A percentile compares a stretch with the other conserved stretches of the same genome.
Conservation (phyloP, 53 echinoderm and acorn worm genomes). For the Henricia sp. region DNA sequence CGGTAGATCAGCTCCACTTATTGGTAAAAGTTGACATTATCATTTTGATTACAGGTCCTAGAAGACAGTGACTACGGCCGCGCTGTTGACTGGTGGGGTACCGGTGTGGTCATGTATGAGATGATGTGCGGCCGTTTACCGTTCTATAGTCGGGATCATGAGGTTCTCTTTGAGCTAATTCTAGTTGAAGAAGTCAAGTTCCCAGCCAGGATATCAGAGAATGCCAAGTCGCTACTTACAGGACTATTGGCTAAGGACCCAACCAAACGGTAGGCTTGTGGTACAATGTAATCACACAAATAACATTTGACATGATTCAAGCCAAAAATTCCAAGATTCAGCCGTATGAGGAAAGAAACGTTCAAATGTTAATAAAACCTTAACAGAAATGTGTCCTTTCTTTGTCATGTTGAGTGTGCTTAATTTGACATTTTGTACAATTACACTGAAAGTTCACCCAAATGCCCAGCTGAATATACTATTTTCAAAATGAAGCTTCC, state of each 20-base stretch:
- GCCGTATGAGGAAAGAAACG: too few relatives aligned
- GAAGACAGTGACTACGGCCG: slow-evolving; percentile 99
- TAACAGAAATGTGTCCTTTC: too few relatives aligned
- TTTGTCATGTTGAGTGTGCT: too few relatives aligned
- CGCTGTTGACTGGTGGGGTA: slow-evolving; percentile 99
- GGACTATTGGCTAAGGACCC: slow-evolving; percentile 89
- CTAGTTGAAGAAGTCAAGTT: slow-evolving; percentile 91
- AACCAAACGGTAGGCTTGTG: slow-evolving; percentile 82
- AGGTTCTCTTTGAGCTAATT: slow-evolving; percentile 95
- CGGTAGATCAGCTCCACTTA: too few relatives aligned
- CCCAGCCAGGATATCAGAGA: slow-evolving; percentile 78
- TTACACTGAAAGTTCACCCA: too few relatives aligned
- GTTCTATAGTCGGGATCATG: slow-evolving; percentile 96
- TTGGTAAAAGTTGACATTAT: neutral
- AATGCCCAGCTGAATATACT: too few relatives aligned
- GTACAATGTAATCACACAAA: too few relatives aligned
- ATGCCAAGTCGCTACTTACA: slow-evolving; percentile 76
- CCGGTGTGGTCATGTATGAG: slow-evolving; percentile 99
- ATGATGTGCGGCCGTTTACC: slow-evolving; percentile 99
- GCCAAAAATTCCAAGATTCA: too few relatives aligned
- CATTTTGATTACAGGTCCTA: slow-evolving; percentile 67
- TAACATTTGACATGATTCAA: too few relatives aligned
- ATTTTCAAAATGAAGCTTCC: too few relatives aligned
- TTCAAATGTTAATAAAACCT: too few relatives aligned
- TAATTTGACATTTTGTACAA: too few relatives aligned